Base-by-base conservation (phyloP, 64 coral and sea anemone genomes). In the Montipora foliosa region DNA sequence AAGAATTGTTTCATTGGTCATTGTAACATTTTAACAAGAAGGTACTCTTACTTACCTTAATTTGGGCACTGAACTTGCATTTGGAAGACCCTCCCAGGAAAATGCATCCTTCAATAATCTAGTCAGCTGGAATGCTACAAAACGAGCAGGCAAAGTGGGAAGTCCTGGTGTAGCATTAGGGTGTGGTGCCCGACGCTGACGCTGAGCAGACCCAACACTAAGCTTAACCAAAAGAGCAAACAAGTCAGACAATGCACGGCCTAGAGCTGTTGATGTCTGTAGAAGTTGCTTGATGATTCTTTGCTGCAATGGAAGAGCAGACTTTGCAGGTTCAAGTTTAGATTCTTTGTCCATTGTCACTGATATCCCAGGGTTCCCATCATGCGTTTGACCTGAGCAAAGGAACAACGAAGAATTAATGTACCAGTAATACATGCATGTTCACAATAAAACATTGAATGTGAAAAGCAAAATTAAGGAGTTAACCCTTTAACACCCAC, bases 271-370 rank as follows among this genome's bases (percentile, higher is more conserved):
- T 60, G 95, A 84, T 61, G 89, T 87, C 47, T 96, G 88, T 14
- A 99, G 92, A 83, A 99, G 95, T 44, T 99, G 98, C 78, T 99
- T 99, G 46, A 95, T 86, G 2, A 99, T 95, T 75, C 93, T 88
- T 86, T 92, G 89, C 22, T 96, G 95, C 2, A 76, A 45, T 22
- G 98, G 96, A 22, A 98, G 90, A 79, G 76, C 77, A 16, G 92
- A 61, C 89, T 99, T 93, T 89, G 78, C 6, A n/a, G 87, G 19
- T 8, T 68, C 66, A 68, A 68, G 9, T 74, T 74, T 74, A 4
- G 44, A 47, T 67, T 50, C 62, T 46, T 70, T 86, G 46, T 86
- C 82, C 21, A 4, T 72, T 86, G 82, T 53, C 0, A 51, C 44
- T 72, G 47, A 20, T 71, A 49, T 86, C 49, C 9, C 47, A 12